Base-by-base conservation (phyloP, 2,888 invertebrate genomes). In the Nomada fucata region DNA sequence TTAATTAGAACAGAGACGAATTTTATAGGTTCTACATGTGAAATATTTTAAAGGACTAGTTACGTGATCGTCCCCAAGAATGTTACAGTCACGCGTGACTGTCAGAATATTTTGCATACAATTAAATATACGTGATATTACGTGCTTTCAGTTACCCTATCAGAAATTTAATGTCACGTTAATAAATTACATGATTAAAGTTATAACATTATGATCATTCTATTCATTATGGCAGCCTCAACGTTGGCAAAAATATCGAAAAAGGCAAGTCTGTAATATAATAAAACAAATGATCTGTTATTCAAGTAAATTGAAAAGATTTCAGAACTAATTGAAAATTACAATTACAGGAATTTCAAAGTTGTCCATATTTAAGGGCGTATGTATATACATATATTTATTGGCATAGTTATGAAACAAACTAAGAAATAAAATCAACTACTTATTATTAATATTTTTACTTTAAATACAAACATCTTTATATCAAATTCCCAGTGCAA, bases 11-110 rank as follows among this genome's bases (percentile, higher is more conserved):
- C 44, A 10, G 15, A 5, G 4, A 36, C 10, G 13, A 44, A 15
- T 42, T 42, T 57, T 15, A 15, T 26, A n/a, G 20, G 5, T 23
- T n/a, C 50, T n/a, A 10, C 15, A 44, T 50, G 47, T 18, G 36
- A 50, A 4, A 50, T 29, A 50, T 55, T 64, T 64, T n/a, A 71
- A 63, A 64, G 15, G 71, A 64, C 63, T 76, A 76, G 71, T 72
- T 57, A 2, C 47, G 15, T 7, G 52, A 60, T 53, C 23, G 11
- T 57, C 18, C 15, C 4, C n/a, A 63, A 29, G 4, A 36, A 53
- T 18, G 10, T 57, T 13, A 10, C 5, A 59, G 11, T 26, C 36
- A 36, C 15, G n/a, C 44, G 7, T 44, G 18, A 57, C 3, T 47
- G 36, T 36, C 7, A 36, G 5, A 36, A 36, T 36, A 50, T 50